Percentiles rank a stretch among this genome's conserved stretches.
These are phyloP conservation scores for Chamaea fasciata DNA, from an alignment of 2,113 vertebrate genomes.

Conservation along the genomic window DNA sequence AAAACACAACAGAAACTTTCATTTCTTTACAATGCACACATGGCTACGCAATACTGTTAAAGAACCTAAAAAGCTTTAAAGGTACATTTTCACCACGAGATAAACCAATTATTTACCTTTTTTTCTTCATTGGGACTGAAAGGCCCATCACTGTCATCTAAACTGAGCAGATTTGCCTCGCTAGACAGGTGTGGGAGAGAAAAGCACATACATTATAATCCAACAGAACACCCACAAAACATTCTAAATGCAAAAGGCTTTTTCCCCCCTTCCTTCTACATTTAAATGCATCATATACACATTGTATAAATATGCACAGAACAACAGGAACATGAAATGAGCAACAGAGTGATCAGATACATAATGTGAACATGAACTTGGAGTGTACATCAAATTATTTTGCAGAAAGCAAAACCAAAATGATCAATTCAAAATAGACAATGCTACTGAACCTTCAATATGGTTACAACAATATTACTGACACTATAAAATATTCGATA, in stretches of 20 bases:
- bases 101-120: slow-evolving; percentile 76
- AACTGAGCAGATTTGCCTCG: slow-evolving; percentile 74
- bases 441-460: neutral
- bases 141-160: slow-evolving; percentile 78
- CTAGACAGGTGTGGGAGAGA: slow-evolving; percentile 62
- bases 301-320: neutral
- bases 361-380: neutral
- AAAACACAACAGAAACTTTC: neutral
- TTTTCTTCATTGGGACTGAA: slow-evolving; percentile 73
- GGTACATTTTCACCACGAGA: neutral
- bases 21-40: neutral
- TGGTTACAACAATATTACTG: neutral
- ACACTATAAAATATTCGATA: neutral
- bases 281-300: neutral
- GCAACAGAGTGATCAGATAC: neutral
- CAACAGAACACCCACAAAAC: neutral
- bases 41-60: neutral
- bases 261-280: neutral
- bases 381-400: neutral
- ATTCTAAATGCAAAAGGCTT: neutral
- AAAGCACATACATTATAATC: neutral
- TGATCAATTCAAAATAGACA: neutral
- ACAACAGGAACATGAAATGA: neutral
- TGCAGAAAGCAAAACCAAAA: neutral
- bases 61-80: neutral